phyloP scores from a whole-genome alignment of 2,797 vertebrate genomes.

The Syndactyla subalaris region DNA sequence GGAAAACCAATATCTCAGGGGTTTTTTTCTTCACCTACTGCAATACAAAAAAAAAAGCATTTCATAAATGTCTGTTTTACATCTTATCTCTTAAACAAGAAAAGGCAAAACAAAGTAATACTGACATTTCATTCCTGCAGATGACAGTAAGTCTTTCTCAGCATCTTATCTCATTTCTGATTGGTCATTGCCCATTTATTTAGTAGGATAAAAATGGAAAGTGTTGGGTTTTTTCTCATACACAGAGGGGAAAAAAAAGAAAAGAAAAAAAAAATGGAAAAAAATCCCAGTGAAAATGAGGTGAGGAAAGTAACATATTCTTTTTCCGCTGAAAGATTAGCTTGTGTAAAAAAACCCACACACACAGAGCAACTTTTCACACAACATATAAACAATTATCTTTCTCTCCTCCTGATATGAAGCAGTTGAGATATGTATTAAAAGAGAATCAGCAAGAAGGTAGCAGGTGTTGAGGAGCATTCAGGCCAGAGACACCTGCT shows the following conservation, averaged over 20 bases:
- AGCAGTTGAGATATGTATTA: not conserved
- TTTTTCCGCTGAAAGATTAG: not conserved
- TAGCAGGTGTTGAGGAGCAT: not conserved
- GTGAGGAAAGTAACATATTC: not conserved
- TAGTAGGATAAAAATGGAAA: not conserved
- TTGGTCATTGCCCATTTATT: not conserved
- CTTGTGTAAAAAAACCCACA: not conserved
- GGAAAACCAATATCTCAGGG: not conserved
- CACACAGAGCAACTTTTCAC: not conserved
- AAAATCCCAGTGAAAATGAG: not conserved
- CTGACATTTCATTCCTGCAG: not conserved
- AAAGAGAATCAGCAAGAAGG: not conserved
- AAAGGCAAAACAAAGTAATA: not conserved
- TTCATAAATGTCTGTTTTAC: not conserved
- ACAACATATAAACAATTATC: not conserved
- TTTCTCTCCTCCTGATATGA: rapidly evolving
- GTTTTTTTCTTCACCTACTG: not conserved
- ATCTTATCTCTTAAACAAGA: not conserved
- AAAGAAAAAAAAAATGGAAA: too few species aligned
- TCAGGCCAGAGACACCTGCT: conserved; percentile 17
- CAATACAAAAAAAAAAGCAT: not conserved
- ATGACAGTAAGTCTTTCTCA: not conserved
- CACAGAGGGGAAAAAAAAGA: too few species aligned
- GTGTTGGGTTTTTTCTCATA: not conserved
- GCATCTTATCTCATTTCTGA: not conserved